These are phyloP conservation scores for Papilio protenor DNA, from an alignment of 2,888 invertebrate species.

Conservation along the genomic window DNA sequence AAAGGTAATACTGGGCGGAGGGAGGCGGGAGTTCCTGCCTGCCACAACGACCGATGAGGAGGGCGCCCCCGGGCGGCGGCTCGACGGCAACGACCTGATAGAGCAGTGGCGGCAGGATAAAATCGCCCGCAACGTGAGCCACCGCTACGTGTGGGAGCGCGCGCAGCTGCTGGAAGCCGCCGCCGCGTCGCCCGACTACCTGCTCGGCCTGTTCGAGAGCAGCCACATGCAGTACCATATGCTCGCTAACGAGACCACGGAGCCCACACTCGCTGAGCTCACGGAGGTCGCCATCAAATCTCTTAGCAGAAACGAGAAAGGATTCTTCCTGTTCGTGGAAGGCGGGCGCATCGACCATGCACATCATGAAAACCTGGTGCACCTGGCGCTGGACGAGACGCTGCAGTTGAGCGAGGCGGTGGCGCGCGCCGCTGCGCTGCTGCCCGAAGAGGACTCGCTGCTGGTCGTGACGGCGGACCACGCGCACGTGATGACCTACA, in stretches of 20 bases:
- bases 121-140: conserved; percentile 61
- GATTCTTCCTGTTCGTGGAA: background rate
- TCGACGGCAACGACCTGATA: conserved; percentile 87
- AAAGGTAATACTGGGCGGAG: conserved; percentile 89
- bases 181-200: conserved; percentile 83
- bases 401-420: background rate
- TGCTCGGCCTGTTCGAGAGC: conserved; percentile 86
- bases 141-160: conserved; percentile 85
- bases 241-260: conserved; percentile 68
- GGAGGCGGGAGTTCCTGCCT: conserved; percentile 86
- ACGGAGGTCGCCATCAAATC: background rate
- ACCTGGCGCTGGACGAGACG: conserved; percentile 5
- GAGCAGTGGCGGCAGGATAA: conserved; percentile 85
- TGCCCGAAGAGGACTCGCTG: background rate
- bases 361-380: background rate
- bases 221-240: conserved; percentile 88
- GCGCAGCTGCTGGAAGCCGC: conserved; percentile 76
- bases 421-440: background rate
- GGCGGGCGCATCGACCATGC: background rate
- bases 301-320: background rate
- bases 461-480: background rate
- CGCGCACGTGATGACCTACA: background rate
- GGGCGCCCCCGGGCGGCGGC: conserved; percentile 70
- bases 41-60: conserved; percentile 80
- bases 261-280: background rate